Conservation (phyloP, 2,797 vertebrate species). For the Yasuhikotakia modesta region DNA sequence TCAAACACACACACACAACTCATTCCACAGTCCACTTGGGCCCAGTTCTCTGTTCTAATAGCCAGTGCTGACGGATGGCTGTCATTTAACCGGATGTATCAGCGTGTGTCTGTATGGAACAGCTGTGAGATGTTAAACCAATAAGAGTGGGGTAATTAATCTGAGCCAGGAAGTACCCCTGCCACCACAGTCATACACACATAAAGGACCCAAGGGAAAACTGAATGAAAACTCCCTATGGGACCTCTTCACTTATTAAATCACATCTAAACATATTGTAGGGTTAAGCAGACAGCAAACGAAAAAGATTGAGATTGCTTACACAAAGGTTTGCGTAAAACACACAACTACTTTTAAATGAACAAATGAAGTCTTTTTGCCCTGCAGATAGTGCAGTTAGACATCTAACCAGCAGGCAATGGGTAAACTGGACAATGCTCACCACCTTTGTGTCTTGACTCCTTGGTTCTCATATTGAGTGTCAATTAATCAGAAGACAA, state of each 20-base stretch:
- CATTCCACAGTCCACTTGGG: slow-evolving; percentile 79
- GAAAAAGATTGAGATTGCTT: neutral
- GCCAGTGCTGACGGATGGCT: slow-evolving; percentile 85
- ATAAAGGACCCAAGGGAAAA: slow-evolving; percentile 31
- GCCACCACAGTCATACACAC: slow-evolving; percentile 66
- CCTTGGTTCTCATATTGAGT: no score
- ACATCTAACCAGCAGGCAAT: no score
- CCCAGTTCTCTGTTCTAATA: slow-evolving; percentile 81
- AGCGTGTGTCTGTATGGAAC: slow-evolving; percentile 83
- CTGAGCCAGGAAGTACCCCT: slow-evolving; percentile 76
- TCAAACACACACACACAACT: slow-evolving; percentile 27
- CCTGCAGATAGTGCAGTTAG: no score
- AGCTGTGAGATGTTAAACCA: slow-evolving; percentile 89
- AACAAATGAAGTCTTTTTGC: no score
- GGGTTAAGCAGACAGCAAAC: neutral
- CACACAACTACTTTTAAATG: no score
- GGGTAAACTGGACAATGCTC: no score
- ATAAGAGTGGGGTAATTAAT: slow-evolving; percentile 91
- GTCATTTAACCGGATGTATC: slow-evolving; percentile 89
- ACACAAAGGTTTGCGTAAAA: no score
- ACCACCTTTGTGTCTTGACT: no score
- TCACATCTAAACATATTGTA: slow-evolving; percentile 45
- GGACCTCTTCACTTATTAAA: slow-evolving; percentile 48
- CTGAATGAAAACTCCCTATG: slow-evolving; percentile 60
- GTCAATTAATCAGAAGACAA: no score